Base-by-base conservation (phyloP, 2,113 vertebrate species). In the Podilymbus podiceps region DNA sequence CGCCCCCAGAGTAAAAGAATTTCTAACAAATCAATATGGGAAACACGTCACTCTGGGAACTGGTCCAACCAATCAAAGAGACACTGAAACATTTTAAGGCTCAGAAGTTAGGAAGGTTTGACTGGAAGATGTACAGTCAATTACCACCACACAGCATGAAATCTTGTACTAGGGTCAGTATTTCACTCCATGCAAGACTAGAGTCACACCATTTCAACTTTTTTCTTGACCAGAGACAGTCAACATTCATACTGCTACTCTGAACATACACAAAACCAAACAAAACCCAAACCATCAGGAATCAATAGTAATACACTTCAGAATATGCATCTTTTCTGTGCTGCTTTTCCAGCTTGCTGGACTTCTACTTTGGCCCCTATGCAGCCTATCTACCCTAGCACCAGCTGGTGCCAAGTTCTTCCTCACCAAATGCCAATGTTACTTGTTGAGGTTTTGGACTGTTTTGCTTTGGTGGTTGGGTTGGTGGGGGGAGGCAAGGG, bases 141-240 rank as follows among this genome's bases (percentile, higher is more conserved):
- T 59, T 82, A 9, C 35, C 12, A 28, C 27, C 3, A 3, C 6
- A 2, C 42, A 75, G 15, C 0, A 0, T 30, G 21, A 46, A 31
- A 58, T 58, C 25, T 20, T 35, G 6, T 44, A 64, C 35, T n/a
- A 47, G 14, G 42, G 68, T 25, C 50, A 83, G 18, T 28, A 90
- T 46, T 88, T 79, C 27, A 74, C 21, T 58, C 81, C 35, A 46
- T 44, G 66, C 42, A 71, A 67, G 22, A 47, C 1, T 30, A 27
- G 42, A 86, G 8, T 19, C 71, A 47, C 21, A 53, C 18, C 24
- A 52, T 56, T 60, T 84, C n/a, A 47, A 9, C 21, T 31, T 78
- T 82, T 63, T 31, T 67, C 42, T 88, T 62, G 40, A 49, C 60
- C 38, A 1, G 0, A 88, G 50, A 64, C 33, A 9, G 2, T 24